Conservation (phyloP, 2,797 vertebrate species). For the Takifugu rubripes region DNA sequence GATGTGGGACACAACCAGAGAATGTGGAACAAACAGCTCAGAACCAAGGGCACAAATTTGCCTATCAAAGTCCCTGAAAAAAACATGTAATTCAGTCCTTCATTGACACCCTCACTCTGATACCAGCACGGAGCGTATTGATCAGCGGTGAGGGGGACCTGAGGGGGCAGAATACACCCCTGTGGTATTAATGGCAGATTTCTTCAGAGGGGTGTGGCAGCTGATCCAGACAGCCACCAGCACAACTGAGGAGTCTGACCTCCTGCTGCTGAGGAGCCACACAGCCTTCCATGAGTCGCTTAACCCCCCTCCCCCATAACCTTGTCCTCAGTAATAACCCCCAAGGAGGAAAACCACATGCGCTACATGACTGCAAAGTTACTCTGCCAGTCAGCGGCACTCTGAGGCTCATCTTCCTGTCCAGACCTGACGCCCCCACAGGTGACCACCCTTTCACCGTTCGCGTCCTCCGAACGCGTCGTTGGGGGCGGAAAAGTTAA, state of each 20-base stretch:
- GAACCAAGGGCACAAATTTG: background rate
- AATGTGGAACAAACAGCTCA: slow-evolving; percentile 36
- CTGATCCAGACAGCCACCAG: slow-evolving; percentile 17
- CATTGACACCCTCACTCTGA: slow-evolving; percentile 22
- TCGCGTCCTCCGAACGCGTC: background rate
- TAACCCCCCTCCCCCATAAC: background rate
- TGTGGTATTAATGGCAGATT: background rate
- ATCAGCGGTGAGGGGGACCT: slow-evolving; percentile 13
- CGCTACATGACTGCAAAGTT: slow-evolving; percentile 7
- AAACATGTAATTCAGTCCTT: too few relatives aligned
- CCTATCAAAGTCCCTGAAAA: slow-evolving; percentile 31
- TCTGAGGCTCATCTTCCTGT: background rate
- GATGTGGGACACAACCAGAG: slow-evolving; percentile 24
- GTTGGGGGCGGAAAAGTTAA: slow-evolving; percentile 42
- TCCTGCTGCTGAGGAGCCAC: slow-evolving; percentile 4
- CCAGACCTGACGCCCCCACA: background rate
- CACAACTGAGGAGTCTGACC: slow-evolving; percentile 6
- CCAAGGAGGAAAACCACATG: slow-evolving; percentile 1
- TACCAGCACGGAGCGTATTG: slow-evolving; percentile 5
- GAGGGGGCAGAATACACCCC: background rate
- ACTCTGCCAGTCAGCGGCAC: background rate
- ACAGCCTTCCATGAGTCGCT: slow-evolving; percentile 1
- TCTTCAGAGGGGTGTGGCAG: slow-evolving; percentile 67
- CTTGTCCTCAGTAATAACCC: background rate
- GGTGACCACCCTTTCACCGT: slow-evolving; percentile 12